phyloP scores from a whole-genome alignment of 2,113 vertebrate species.

The Phyllopteryx taeniolatus region DNA sequence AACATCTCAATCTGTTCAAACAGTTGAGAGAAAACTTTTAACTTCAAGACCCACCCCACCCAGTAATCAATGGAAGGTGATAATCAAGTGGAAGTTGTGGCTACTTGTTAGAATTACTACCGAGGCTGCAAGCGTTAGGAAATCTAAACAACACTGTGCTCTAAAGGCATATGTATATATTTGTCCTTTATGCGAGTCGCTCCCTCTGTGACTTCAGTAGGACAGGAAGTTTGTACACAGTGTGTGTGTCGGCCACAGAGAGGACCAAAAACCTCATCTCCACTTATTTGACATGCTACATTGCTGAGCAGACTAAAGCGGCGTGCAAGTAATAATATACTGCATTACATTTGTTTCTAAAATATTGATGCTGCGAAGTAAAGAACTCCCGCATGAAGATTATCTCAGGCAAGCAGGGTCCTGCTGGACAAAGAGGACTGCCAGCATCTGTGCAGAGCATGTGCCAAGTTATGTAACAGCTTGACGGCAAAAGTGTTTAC shows the following conservation, averaged over 20 bases:
- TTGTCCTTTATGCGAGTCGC: too few relatives aligned
- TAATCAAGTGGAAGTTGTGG: background rate
- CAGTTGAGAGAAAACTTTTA: background rate
- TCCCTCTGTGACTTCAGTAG: too few relatives aligned
- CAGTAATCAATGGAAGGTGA: background rate
- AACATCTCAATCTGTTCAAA: background rate
- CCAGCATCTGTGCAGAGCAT: conserved; percentile 9
- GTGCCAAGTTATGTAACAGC: conserved; percentile 20
- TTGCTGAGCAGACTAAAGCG: too few relatives aligned
- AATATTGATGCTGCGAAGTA: background rate
- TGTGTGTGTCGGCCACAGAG: background rate
- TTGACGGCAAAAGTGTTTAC: conserved; percentile 5
- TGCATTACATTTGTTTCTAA: background rate
- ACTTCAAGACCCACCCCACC: background rate
- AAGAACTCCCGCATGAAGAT: background rate
- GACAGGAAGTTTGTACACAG: too few relatives aligned
- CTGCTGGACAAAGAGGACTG: conserved; percentile 1
- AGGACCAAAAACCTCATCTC: background rate
- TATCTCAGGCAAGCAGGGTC: background rate
- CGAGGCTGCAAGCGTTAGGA: too few relatives aligned
- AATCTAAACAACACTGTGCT: too few relatives aligned
- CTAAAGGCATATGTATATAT: too few relatives aligned
- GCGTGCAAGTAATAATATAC: too few relatives aligned
- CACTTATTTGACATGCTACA: background rate
- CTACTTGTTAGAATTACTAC: background rate